phyloP scores from a whole-genome alignment of 2,888 invertebrate species.

The Drosophila picticornis region DNA sequence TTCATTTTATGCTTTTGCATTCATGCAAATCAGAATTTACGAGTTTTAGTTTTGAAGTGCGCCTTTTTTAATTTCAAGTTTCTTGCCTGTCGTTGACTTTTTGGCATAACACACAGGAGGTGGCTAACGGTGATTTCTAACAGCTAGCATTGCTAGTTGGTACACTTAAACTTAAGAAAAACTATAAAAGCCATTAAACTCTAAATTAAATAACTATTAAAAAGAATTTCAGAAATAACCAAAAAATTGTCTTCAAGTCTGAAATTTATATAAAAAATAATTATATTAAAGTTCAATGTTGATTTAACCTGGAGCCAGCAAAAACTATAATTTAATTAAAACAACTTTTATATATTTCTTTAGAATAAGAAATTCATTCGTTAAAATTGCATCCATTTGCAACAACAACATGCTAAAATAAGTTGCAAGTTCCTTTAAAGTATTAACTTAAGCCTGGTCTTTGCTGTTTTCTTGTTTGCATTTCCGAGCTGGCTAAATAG shows the following conservation, averaged over 20 bases:
- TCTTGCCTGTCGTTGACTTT: constrained; percentile 34
- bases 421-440: constrained; percentile 3
- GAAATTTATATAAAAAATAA: too few relatives aligned
- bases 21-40: constrained; percentile 73
- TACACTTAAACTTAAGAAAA: too few relatives aligned
- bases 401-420: not conserved
- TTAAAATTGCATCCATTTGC: not conserved
- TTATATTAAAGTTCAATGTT: too few relatives aligned
- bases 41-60: constrained; percentile 50
- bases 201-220: too few relatives aligned
- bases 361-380: not conserved
- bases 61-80: not conserved
- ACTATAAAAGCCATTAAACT: too few relatives aligned
- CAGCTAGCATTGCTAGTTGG: constrained; percentile 3
- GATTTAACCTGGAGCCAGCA: too few relatives aligned
- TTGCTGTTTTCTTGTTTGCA: constrained; percentile 15
- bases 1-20: constrained; percentile 71
- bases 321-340: too few relatives aligned
- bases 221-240: too few relatives aligned
- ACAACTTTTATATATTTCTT: too few relatives aligned
- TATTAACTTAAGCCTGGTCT: not conserved
- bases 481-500: constrained; percentile 20
- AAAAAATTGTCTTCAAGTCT: too few relatives aligned
- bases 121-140: constrained; percentile 18
- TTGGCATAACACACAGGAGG: constrained; percentile 21